Evolutionary conservation across 92 coral and sea anemone genomes (phyloP).

Genomic region (Paramuricea clavata): DNA sequence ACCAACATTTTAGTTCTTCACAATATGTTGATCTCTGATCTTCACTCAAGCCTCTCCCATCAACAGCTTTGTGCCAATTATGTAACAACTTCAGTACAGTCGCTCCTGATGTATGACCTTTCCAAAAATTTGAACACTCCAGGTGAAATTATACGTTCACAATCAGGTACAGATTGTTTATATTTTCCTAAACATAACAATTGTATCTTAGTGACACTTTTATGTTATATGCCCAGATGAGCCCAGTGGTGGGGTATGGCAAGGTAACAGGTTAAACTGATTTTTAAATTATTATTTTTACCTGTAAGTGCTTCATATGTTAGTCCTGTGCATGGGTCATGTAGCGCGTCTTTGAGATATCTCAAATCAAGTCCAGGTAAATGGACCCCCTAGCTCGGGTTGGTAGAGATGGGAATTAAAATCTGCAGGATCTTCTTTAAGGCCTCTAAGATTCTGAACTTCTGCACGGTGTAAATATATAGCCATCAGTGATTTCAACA

Average conservation of each 20-base stretch:
- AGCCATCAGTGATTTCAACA: slow-evolving; percentile 69
- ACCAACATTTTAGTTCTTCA: background rate
- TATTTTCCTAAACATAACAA: too few relatives aligned
- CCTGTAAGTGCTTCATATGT: slow-evolving; percentile 86
- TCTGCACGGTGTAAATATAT: slow-evolving; percentile 61
- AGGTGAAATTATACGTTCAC: too few relatives aligned
- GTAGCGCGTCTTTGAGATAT: slow-evolving; percentile 61
- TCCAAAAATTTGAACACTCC: too few relatives aligned
- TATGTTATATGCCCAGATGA: too few relatives aligned
- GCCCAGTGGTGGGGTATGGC: too few relatives aligned
- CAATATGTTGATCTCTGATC: slow-evolving; percentile 3
- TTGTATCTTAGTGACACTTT: background rate
- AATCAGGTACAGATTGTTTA: too few relatives aligned
- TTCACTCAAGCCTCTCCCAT: slow-evolving; percentile 52
- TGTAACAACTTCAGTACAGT: background rate
- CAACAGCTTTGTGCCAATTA: slow-evolving; percentile 58
- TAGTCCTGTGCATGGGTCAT: slow-evolving; percentile 75
- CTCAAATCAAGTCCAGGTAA: slow-evolving; percentile 64
- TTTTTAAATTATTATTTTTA: too few relatives aligned
- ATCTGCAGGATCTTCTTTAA: slow-evolving; percentile 61
- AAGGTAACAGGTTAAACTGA: too few relatives aligned
- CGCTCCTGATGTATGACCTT: background rate
- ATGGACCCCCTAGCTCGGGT: slow-evolving; percentile 73
- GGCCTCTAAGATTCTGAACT: slow-evolving; percentile 44
- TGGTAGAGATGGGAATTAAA: slow-evolving; percentile 67